Conservation (phyloP, 2,888 invertebrate species). For the Linnaemya vulpina region DNA sequence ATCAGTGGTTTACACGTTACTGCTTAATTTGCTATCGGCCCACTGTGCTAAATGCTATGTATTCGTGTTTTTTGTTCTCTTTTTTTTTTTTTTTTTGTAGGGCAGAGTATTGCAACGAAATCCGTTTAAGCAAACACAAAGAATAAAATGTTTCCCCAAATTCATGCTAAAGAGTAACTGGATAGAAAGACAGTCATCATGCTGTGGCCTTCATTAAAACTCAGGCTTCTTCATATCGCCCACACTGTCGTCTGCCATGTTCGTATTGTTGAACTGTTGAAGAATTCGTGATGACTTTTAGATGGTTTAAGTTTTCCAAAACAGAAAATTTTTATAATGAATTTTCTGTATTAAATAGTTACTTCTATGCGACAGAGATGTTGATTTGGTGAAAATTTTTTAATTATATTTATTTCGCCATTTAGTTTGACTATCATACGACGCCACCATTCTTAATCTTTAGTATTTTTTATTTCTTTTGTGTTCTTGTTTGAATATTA, state of each 20-base stretch:
- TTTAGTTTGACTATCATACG: too few relatives aligned
- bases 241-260: conserved; percentile 38
- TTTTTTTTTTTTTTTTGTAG: too few relatives aligned
- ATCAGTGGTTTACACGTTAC: too few relatives aligned
- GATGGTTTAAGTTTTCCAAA: not conserved
- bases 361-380: too few relatives aligned
- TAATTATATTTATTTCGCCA: too few relatives aligned
- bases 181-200: conserved; percentile 2
- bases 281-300: conserved; percentile 13
- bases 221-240: conserved; percentile 20
- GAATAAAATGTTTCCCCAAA: not conserved
- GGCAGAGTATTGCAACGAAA: conserved; percentile 26
- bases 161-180: not conserved
- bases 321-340: not conserved
- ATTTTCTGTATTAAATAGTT: not conserved
- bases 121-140: not conserved
- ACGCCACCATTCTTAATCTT: too few relatives aligned
- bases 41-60: not conserved
- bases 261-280: not conserved
- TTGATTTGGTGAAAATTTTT: too few relatives aligned
- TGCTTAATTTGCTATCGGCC: too few relatives aligned
- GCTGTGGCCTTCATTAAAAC: not conserved
- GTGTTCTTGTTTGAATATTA: too few relatives aligned
- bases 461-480: too few relatives aligned
- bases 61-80: too few relatives aligned